Evolutionary conservation across 2,888 invertebrate genomes (phyloP).

Genomic region (Eurytoma adleriae): DNA sequence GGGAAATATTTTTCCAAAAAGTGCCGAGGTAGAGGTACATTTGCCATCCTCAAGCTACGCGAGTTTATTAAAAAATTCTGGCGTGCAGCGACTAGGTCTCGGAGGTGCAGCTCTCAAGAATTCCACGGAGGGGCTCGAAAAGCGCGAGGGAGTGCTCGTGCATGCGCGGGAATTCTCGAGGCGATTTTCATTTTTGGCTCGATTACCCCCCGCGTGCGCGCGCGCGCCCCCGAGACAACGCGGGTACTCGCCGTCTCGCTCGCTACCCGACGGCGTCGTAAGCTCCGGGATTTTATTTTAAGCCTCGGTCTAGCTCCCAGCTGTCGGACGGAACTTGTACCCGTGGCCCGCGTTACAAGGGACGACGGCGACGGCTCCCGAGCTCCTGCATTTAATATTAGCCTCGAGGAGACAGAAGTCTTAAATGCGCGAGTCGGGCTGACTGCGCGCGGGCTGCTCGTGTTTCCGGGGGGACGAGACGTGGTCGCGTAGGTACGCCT

Average conservation of each 20-base stretch:
- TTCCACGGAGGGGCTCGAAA: slow-evolving; percentile 21
- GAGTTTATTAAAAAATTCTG: slow-evolving; percentile 35
- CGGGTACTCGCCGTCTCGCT: not conserved
- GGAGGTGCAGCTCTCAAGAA: slow-evolving; percentile 9
- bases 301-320: slow-evolving; percentile 3
- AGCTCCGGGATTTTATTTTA: slow-evolving; percentile 43
- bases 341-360: not conserved
- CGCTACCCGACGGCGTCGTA: not conserved
- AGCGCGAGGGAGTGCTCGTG: not conserved
- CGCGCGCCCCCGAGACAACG: slow-evolving; percentile 12
- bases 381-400: slow-evolving; percentile 29
- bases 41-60: slow-evolving; percentile 1
- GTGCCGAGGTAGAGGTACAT: not conserved
- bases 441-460: too few relatives aligned
- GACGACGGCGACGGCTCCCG: not conserved
- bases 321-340: not conserved
- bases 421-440: not conserved
- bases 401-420: not conserved
- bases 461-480: too few relatives aligned
- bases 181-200: slow-evolving; percentile 52
- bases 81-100: not conserved
- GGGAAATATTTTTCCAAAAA: not conserved
- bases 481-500: not conserved
- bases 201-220: slow-evolving; percentile 25
- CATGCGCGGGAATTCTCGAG: slow-evolving; percentile 25